These are phyloP conservation scores for Ceyx erithaca DNA, from an alignment of 2,797 vertebrate species.

Conservation along the genomic window DNA sequence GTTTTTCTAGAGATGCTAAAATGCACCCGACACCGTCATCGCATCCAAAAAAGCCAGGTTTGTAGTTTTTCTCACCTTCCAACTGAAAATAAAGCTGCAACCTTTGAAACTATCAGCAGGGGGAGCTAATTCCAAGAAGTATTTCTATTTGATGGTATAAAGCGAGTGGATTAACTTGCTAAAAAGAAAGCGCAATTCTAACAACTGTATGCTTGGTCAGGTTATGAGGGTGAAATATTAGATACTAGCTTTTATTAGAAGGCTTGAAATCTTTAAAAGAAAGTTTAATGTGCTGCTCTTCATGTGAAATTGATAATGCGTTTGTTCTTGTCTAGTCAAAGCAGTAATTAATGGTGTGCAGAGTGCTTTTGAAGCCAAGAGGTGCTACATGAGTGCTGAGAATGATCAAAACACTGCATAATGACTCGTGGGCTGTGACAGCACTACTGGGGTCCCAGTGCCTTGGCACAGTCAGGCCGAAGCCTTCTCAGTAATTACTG, in stretches of 20 bases:
- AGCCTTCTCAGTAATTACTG: neutral
- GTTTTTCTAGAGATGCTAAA: conserved; percentile 98
- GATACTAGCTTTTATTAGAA: neutral
- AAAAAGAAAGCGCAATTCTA: neutral
- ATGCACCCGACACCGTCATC: conserved; percentile 94
- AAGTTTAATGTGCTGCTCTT: neutral
- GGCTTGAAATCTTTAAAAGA: neutral
- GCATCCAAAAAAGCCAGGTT: conserved; percentile 94
- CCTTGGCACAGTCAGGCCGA: neutral
- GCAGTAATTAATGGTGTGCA: conserved; percentile 37
- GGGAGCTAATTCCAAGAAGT: neutral
- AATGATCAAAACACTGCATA: neutral
- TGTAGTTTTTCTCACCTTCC: conserved; percentile 34
- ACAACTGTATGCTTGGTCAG: conserved; percentile 6
- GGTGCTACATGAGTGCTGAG: neutral
- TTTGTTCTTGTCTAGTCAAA: conserved; percentile 17
- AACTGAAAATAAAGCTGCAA: neutral
- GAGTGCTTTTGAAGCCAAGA: conserved; percentile 30
- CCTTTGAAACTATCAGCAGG: neutral
- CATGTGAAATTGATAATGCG: neutral
- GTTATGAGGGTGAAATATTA: neutral
- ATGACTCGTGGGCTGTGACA: neutral
- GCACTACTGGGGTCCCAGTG: neutral
- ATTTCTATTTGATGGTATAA: neutral
- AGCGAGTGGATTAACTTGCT: neutral